Base-by-base conservation (phyloP, 2,888 invertebrate genomes). In the Rhagophthalmus giganteus region DNA sequence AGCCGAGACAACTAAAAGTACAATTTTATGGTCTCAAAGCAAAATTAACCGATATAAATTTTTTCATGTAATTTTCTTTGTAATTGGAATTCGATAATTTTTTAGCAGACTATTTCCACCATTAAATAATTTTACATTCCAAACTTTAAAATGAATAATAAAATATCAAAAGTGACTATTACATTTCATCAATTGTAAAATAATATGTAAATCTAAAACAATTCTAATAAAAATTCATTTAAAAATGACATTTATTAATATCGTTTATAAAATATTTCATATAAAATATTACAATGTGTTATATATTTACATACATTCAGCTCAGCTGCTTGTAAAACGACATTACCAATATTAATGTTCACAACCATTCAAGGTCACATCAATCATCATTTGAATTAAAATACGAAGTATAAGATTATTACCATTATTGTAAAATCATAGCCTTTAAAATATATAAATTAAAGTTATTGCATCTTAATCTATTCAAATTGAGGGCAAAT, bases 191-290 rank as follows among this genome's bases (percentile, higher is more conserved):
- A n/a, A n/a, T n/a, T n/a, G n/a, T n/a, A n/a, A n/a, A n/a, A n/a
- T n/a, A n/a, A n/a, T n/a, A n/a, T n/a, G n/a, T n/a, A n/a, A n/a
- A n/a, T n/a, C n/a, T n/a, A n/a, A n/a, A n/a, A n/a, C n/a, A n/a
- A n/a, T n/a, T n/a, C n/a, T n/a, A n/a, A n/a, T n/a, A 52, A 16
- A 42, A 31, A 11, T 34, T 27, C 50, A 54, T 39, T 41, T 45
- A 49, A 45, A 50, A 54, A 42, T 41, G 39, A 37, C 24, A 46
- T 40, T 39, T 47, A 54, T 57, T 52, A 44, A 50, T 59, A 54
- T 57, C 54, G 30, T 49, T 45, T 57, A 59, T 61, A 61, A 59
- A 59, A 61, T 58, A 59, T 61, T 53, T 56, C 40, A 61, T 61
- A 61, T 55, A 59, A 59, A 61, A 59, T 59, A 61, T 57, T 59